phyloP scores from a whole-genome alignment of 2,888 invertebrate species.

The Pollenia labialis region DNA sequence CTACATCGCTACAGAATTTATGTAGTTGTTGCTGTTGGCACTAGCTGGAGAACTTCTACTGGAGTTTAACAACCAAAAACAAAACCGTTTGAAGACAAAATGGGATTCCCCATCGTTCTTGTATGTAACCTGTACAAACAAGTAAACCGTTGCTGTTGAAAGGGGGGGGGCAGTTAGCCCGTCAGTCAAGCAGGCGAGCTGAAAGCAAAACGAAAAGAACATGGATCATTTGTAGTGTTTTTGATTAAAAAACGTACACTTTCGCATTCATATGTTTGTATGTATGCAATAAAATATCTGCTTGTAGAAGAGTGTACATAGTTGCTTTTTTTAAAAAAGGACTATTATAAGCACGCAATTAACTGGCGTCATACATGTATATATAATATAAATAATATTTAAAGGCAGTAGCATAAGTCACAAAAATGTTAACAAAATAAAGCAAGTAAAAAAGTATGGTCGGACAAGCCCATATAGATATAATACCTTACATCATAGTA shows the following conservation, averaged over 20 bases:
- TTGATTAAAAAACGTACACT: conserved; percentile 54
- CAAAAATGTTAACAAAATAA: not conserved
- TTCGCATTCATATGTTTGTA: not conserved
- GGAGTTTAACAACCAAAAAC: conserved; percentile 7
- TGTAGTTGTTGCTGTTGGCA: not conserved
- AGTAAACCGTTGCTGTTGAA: not conserved
- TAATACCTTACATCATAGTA: too few species aligned
- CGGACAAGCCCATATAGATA: too few species aligned
- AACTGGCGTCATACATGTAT: conserved; percentile 48
- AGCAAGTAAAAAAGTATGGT: too few species aligned
- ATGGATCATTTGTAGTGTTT: conserved; percentile 63
- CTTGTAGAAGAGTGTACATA: not conserved
- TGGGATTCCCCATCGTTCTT: conserved; percentile 20
- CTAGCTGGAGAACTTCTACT: not conserved
- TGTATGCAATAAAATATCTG: not conserved
- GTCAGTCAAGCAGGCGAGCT: conserved; percentile 11
- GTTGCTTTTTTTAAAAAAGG: conserved; percentile 11
- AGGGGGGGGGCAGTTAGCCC: too few species aligned
- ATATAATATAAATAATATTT: not conserved
- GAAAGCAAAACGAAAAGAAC: conserved; percentile 56
- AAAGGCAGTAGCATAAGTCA: not conserved
- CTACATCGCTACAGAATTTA: not conserved
- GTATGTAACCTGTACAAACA: conserved; percentile 31
- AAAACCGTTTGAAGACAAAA: not conserved
- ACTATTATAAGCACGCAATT: conserved; percentile 65